phyloP scores from a whole-genome alignment of 2,888 invertebrate species.

The Amiota minor region DNA sequence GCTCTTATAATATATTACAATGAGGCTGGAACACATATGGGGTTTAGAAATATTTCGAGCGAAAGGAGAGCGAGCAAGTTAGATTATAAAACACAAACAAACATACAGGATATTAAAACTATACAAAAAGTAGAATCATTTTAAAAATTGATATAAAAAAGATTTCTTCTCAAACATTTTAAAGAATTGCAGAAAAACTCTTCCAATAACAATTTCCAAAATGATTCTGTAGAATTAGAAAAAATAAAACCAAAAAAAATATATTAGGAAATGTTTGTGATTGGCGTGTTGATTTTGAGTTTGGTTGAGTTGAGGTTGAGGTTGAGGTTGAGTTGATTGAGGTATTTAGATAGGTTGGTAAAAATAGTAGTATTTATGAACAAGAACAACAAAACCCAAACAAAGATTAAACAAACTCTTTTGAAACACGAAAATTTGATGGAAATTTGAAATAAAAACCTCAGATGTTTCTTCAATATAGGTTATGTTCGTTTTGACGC shows the following conservation, averaged over 20 bases:
- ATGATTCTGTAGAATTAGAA: no score
- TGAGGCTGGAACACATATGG: constrained; percentile 12
- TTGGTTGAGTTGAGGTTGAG: no score
- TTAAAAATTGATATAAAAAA: no score
- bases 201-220: constrained; percentile 36
- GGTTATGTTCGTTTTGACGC: constrained; percentile 95
- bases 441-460: constrained; percentile 76
- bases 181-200: constrained; percentile 36
- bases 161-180: not conserved
- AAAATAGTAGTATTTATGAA: not conserved
- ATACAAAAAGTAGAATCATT: no score
- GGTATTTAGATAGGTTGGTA: no score
- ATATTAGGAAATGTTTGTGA: no score
- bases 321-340: no score
- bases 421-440: constrained; percentile 23
- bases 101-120: no score
- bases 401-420: constrained; percentile 40
- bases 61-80: no score
- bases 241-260: no score
- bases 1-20: constrained; percentile 17
- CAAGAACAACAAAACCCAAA: constrained; percentile 39
- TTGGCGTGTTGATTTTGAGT: no score
- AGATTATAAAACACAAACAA: no score
- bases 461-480: constrained; percentile 93
- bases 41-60: constrained; percentile 17